Conservation (phyloP, 2,797 vertebrate genomes). For the Nothura maculosa region DNA sequence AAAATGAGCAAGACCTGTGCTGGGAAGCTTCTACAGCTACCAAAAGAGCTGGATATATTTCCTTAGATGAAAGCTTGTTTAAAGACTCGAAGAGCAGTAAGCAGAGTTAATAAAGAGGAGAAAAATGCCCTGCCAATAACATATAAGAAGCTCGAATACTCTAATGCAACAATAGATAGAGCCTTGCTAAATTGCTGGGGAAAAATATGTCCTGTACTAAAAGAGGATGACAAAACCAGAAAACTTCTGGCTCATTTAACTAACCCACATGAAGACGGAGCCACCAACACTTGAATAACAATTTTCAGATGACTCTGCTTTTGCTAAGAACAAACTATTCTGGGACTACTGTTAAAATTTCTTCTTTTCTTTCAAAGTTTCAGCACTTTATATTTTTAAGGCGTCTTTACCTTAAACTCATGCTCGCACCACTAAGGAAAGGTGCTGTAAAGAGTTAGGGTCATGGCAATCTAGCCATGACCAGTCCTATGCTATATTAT, state of each 20-base stretch:
- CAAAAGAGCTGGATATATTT: background rate
- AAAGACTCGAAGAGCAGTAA: background rate
- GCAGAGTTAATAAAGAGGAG: slow-evolving; percentile 17
- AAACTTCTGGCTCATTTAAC: background rate
- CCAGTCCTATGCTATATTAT: background rate
- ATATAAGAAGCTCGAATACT: background rate
- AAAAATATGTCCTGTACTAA: background rate
- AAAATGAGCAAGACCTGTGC: background rate
- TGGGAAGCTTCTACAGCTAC: slow-evolving; percentile 2
- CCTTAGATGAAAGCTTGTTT: background rate
- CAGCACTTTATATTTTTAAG: background rate
- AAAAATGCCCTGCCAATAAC: background rate
- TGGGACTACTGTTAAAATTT: background rate
- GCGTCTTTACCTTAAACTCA: background rate
- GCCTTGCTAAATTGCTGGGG: background rate
- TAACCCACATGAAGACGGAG: fast-evolving
- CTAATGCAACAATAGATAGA: background rate
- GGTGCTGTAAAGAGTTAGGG: fast-evolving
- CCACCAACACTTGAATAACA: background rate
- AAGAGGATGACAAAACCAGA: background rate
- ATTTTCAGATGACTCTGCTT: background rate
- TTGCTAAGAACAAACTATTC: background rate
- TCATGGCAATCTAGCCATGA: background rate
- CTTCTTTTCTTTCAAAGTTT: background rate
- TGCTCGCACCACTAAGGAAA: background rate